Conservation (phyloP, 2,797 vertebrate species). For the Urophycis tenuis region DNA sequence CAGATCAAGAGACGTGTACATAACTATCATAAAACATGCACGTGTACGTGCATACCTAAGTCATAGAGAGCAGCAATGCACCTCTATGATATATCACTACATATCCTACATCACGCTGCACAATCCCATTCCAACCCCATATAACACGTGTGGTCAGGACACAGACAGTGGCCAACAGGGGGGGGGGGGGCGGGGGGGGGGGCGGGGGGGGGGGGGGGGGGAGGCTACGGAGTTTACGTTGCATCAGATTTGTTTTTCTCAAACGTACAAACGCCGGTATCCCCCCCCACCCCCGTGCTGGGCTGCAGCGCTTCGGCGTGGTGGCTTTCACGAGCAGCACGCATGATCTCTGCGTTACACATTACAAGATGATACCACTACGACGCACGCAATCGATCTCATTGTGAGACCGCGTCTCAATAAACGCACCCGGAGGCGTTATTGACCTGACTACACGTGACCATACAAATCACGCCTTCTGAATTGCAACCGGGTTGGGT, state of each 20-base stretch:
- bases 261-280: too few species aligned
- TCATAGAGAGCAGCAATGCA: not conserved
- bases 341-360: not conserved
- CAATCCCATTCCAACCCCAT: not conserved
- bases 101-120: not conserved
- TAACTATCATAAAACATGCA: not conserved
- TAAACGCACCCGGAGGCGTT: not conserved
- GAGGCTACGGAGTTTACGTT: not conserved
- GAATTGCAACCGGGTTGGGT: not conserved
- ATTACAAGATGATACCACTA: not conserved
- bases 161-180: too few species aligned
- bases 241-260: not conserved
- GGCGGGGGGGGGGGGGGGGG: too few species aligned
- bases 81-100: not conserved
- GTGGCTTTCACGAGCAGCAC: not conserved
- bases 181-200: too few species aligned
- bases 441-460: not conserved
- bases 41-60: not conserved
- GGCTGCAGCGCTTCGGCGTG: too few species aligned
- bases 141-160: too few species aligned
- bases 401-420: not conserved
- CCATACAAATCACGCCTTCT: not conserved
- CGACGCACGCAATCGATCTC: not conserved
- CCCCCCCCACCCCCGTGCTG: too few species aligned
- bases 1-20: not conserved